Evolutionary conservation across 2,888 invertebrate species (phyloP), one percentile per base, ranked within the genome.

Genomic region (Ichneumon xanthorius): DNA sequence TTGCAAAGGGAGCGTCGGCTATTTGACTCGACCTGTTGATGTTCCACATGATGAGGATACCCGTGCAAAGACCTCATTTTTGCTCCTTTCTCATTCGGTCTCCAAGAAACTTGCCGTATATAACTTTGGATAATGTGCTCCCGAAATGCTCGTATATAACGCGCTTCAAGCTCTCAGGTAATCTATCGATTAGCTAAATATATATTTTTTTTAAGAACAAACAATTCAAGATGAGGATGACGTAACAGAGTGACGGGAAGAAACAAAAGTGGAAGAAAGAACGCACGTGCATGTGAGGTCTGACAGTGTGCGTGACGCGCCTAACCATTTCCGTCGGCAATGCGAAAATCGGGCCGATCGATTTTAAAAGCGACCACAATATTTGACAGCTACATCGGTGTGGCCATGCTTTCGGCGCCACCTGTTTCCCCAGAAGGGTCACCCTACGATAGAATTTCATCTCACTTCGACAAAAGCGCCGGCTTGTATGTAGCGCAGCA

Each of bases 281-380:
- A 14, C 50, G 33, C 58, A 61, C 22, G 61, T 84, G 45, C 48
- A 53, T 70, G 50, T 73, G 73, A 53, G 22, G 9, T 67, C 16
- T 70, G 14, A 37, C 3, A 33, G 70, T 67, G 16, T 37, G 70
- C 48, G 84, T 61, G 61, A 53, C 37, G 40, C 45, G 82, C 7
- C 58, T 19, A 40, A 16, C 40, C 40, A 16, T 70, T 26, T 26
- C 11, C 37, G 76, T 19, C 40, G 16, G 33, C 48, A 45, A 68
- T 71, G 65, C 67, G 87, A 86, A 88, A 89, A 90, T 89, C 88
- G 89, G 89, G 86, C 84, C 90, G 91, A 93, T 93, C 93, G 93
- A 93, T 93, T 93, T 93, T 91, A 90, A 91, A 92, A 93, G 91
- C 91, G 89, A 92, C 92, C 93, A 90, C 93, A 93, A 93, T 93